These are phyloP conservation scores for Hemicrepidius hirtus DNA, from an alignment of 2,888 invertebrate species.

Conservation along the genomic window DNA sequence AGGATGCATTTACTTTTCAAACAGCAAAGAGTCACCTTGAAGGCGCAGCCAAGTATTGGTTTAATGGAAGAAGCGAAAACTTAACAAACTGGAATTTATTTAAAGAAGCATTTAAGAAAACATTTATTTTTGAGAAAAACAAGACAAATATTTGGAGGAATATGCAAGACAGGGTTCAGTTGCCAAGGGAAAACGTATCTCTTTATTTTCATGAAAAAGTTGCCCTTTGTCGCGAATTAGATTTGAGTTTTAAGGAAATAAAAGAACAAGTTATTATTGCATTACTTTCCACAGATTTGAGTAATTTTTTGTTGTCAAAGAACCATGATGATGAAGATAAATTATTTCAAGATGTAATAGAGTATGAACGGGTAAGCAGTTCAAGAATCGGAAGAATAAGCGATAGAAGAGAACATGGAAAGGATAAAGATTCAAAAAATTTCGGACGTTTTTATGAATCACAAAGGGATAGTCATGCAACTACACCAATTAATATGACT, in stretches of 20 bases:
- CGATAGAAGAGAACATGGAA: too few relatives aligned
- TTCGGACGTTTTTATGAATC: too few relatives aligned
- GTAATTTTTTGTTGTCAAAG: too few relatives aligned
- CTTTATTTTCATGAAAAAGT: slow-evolving; percentile 5
- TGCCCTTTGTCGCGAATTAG: background rate
- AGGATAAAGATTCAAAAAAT: too few relatives aligned
- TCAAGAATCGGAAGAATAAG: too few relatives aligned
- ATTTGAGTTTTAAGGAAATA: background rate
- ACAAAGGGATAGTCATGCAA: too few relatives aligned
- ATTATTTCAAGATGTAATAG: too few relatives aligned
- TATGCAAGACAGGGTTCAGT: background rate
- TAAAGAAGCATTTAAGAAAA: background rate
- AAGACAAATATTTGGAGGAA: background rate
- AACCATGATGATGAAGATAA: too few relatives aligned
- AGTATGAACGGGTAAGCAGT: too few relatives aligned
- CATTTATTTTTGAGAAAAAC: background rate
- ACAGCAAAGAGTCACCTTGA: background rate
- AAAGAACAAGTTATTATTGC: background rate
- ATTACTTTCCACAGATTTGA: too few relatives aligned
- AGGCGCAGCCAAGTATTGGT: background rate
- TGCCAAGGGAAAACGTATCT: background rate
- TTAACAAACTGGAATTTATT: background rate
- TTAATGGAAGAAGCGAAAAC: background rate
- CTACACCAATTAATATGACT: too few relatives aligned
- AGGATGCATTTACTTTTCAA: background rate